A percentile compares a stretch with the other conserved stretches of the same genome.
Evolutionary conservation across 2,888 invertebrate genomes (phyloP).

Genomic region (Pasiphila rectangulata): DNA sequence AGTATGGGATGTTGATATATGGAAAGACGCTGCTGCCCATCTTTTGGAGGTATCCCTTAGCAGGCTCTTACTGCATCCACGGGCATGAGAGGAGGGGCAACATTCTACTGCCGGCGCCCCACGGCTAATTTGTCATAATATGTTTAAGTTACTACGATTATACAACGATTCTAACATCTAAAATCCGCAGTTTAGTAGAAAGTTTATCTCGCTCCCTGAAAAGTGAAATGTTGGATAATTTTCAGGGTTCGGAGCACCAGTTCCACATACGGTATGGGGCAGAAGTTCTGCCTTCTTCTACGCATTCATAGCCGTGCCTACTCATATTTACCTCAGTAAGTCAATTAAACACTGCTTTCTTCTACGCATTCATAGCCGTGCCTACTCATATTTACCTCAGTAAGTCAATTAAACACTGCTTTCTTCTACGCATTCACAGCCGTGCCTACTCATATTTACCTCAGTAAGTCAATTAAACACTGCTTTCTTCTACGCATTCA

Average conservation of each 20-base stretch:
- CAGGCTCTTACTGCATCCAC: no score
- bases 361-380: slow-evolving; percentile 84
- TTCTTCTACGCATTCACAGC: slow-evolving; percentile 84
- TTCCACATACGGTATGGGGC: slow-evolving; percentile 84
- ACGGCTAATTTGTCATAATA: no score
- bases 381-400: slow-evolving; percentile 81
- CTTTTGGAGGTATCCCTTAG: no score
- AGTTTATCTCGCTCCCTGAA: no score
- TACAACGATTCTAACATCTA: neutral
- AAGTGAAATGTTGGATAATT: no score
- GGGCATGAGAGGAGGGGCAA: no score
- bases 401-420: slow-evolving; percentile 45
- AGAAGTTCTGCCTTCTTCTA: slow-evolving; percentile 83
- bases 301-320: slow-evolving; percentile 84
- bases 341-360: slow-evolving; percentile 61
- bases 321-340: slow-evolving; percentile 82
- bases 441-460: slow-evolving; percentile 83
- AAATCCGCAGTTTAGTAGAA: no score
- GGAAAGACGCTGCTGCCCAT: no score
- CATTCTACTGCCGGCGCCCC: no score
- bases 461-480: slow-evolving; percentile 18
- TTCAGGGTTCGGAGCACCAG: slow-evolving; percentile 86
- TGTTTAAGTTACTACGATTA: no score
- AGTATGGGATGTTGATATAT: no score
- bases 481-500: slow-evolving; percentile 82